Evolutionary conservation across 2,888 invertebrate genomes (phyloP).

Genomic region (Diachrysia chrysitis): DNA sequence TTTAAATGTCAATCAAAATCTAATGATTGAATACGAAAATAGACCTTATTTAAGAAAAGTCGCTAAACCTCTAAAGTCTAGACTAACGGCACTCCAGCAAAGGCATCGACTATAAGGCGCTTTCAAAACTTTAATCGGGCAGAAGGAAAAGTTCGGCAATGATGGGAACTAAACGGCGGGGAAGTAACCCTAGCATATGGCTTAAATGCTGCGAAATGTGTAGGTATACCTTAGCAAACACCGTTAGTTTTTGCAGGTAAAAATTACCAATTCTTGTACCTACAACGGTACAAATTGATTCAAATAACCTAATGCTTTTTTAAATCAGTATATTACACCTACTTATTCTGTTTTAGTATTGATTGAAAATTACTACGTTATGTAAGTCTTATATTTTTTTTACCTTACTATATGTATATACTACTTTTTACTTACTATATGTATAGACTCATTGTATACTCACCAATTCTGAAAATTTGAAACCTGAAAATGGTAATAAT

Average conservation of each 20-base stretch:
- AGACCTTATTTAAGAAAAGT: not conserved
- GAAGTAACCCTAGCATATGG: not conserved
- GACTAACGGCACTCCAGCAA: slow-evolving; percentile 14
- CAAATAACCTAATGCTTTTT: too few relatives aligned
- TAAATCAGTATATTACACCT: too few relatives aligned
- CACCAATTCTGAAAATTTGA: not conserved
- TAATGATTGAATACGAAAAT: not conserved
- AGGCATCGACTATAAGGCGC: slow-evolving; percentile 12
- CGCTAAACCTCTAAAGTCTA: not conserved
- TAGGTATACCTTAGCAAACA: not conserved
- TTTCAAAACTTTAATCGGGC: slow-evolving; percentile 19
- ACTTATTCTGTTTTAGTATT: too few relatives aligned
- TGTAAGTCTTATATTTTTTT: too few relatives aligned
- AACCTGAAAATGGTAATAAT: not conserved
- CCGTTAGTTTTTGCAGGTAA: not conserved
- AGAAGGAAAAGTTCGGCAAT: slow-evolving; percentile 6
- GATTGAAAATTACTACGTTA: too few relatives aligned
- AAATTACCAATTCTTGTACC: too few relatives aligned
- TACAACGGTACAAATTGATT: too few relatives aligned
- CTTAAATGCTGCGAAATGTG: not conserved
- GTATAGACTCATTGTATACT: too few relatives aligned
- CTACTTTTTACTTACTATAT: too few relatives aligned
- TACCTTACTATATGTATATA: too few relatives aligned
- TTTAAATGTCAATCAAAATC: not conserved
- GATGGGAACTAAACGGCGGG: slow-evolving; percentile 8